Conservation (phyloP, 2,888 invertebrate genomes). For the Trissolcus brochymenae region DNA sequence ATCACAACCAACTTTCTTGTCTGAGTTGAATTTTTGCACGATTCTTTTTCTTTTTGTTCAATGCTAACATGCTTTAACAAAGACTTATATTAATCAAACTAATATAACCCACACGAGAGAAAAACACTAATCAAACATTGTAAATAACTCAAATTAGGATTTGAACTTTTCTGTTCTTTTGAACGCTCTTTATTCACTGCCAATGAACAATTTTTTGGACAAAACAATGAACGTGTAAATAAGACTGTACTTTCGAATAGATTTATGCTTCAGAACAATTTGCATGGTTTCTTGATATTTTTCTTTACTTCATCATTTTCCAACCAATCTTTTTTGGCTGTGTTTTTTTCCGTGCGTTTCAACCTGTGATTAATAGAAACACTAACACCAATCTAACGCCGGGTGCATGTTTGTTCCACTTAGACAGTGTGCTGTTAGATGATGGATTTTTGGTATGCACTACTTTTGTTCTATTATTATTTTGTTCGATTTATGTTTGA, state of each 20-base stretch:
- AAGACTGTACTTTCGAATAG: too few relatives aligned
- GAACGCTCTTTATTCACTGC: not conserved
- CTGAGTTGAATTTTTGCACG: conserved; percentile 3
- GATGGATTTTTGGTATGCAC: conserved; percentile 45
- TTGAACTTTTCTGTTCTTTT: not conserved
- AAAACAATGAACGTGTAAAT: not conserved
- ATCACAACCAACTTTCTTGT: conserved; percentile 23
- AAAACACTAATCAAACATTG: too few relatives aligned
- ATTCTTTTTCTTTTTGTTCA: not conserved
- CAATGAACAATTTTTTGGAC: not conserved
- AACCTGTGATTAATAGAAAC: conserved; percentile 9
- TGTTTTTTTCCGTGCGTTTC: conserved; percentile 12
- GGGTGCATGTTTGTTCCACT: conserved; percentile 19
- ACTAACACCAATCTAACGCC: conserved; percentile 32
- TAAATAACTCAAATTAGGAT: not conserved
- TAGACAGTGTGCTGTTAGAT: conserved; percentile 38
- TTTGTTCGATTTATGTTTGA: not conserved
- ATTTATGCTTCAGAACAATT: not conserved
- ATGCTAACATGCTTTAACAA: not conserved
- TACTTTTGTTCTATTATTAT: conserved; percentile 11
- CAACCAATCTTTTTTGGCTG: not conserved
- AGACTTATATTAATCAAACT: too few relatives aligned
- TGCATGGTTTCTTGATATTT: not conserved
- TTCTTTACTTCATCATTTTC: not conserved
- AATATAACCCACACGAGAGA: too few relatives aligned